phyloP scores from a whole-genome alignment of 1,140 invertebrate genomes.

The Chlorops oryzae region DNA sequence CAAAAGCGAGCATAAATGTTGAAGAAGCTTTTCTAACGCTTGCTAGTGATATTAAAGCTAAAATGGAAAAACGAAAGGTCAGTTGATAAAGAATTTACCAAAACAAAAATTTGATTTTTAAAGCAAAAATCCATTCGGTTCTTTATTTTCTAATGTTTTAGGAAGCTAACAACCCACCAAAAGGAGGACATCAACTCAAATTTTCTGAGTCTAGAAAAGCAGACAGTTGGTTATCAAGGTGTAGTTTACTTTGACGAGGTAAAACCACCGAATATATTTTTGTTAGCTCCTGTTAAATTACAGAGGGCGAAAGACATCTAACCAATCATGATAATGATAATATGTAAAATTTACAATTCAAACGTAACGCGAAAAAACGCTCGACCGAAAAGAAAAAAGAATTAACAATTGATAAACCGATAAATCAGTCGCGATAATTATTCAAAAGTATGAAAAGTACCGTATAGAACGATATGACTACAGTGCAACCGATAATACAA shows the following conservation, averaged over 20 bases:
- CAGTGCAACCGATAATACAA: too few species aligned
- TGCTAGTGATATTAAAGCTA: conserved; percentile 88
- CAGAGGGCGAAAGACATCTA: too few species aligned
- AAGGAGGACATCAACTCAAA: conserved; percentile 64
- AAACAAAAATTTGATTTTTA: too few species aligned
- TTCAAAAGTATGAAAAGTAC: too few species aligned
- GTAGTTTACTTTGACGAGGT: conserved; percentile 67
- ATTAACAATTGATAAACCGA: too few species aligned
- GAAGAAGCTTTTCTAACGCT: conserved; percentile 89
- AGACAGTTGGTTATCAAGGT: conserved; percentile 64
- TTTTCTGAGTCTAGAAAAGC: conserved; percentile 65
- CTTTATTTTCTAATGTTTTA: conserved; percentile 41
- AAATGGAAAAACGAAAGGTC: conserved; percentile 94
- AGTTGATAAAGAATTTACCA: too few species aligned
- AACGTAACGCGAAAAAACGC: conserved; percentile 13
- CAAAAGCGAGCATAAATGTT: conserved; percentile 85
- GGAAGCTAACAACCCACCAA: conserved; percentile 74
- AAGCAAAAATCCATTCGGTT: too few species aligned
- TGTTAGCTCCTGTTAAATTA: conserved; percentile 45
- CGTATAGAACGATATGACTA: too few species aligned
- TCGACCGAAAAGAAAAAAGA: not conserved
- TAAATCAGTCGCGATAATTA: too few species aligned
- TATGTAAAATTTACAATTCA: conserved; percentile 19
- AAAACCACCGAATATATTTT: conserved; percentile 42
- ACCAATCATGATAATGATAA: too few species aligned